Percentiles rank a stretch among this genome's conserved stretches.
Evolutionary conservation across 2,113 vertebrate species (phyloP).

Genomic region (Garra rufa): DNA sequence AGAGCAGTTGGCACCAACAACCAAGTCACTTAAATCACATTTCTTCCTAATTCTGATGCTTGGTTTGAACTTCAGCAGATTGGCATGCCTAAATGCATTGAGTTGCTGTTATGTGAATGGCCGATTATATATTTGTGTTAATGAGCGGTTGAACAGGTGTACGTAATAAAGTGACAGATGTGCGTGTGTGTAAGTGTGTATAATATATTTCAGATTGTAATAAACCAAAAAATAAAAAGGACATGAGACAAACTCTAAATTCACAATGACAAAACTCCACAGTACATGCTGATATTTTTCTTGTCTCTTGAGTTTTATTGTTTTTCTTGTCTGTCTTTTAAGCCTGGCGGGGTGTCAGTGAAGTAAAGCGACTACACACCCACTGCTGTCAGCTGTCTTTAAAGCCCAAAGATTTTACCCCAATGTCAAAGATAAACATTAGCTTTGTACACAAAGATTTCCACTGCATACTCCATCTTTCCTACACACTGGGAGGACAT

Average conservation of each 20-base stretch:
- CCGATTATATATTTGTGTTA: no score
- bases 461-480: not conserved
- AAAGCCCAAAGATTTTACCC: constrained; percentile 1
- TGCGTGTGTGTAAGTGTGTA: not conserved
- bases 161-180: no score
- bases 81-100: not conserved
- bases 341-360: not conserved
- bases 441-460: constrained; percentile 15
- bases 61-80: no score
- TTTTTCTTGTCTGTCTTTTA: constrained; percentile 7
- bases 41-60: no score
- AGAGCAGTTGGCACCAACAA: no score
- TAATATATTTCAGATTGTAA: not conserved
- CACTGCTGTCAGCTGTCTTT: constrained; percentile 13
- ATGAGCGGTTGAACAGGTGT: not conserved
- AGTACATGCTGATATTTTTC: not conserved
- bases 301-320: not conserved
- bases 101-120: no score
- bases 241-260: not conserved
- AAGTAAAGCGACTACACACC: not conserved
- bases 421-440: constrained; percentile 23
- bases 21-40: no score
- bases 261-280: not conserved
- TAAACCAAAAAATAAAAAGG: not conserved
- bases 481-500: constrained; percentile 1